A percentile compares a stretch with the other conserved stretches of the same genome.
Evolutionary conservation across 1,140 invertebrate genomes (phyloP).

Genomic region (Drosophila mauritiana): DNA sequence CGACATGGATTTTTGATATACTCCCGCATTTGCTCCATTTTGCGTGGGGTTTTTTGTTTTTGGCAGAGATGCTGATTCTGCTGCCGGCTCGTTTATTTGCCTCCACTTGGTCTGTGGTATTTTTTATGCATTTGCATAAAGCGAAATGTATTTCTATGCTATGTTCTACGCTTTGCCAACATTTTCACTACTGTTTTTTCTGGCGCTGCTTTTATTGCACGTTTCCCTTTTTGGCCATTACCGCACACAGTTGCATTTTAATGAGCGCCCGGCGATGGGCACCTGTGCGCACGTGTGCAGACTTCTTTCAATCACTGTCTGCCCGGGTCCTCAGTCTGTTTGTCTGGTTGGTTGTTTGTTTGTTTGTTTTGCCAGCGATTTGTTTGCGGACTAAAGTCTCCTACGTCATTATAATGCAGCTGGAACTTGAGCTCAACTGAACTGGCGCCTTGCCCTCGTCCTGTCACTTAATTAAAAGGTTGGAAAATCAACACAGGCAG

Average conservation of each 20-base stretch:
- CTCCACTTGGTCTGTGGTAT: constrained; percentile 45
- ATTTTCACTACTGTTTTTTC: constrained; percentile 15
- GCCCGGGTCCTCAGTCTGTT: constrained; percentile 16
- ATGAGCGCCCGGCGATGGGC: constrained; percentile 60
- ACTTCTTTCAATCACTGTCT: constrained; percentile 78
- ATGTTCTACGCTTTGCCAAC: constrained; percentile 19
- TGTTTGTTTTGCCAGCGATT: constrained; percentile 64
- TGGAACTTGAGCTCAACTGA: constrained; percentile 41
- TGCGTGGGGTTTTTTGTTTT: constrained; percentile 30
- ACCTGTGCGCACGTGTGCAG: constrained; percentile 70
- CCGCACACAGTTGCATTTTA: constrained; percentile 78
- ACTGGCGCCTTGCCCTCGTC: constrained; percentile 17
- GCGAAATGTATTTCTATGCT: constrained; percentile 75
- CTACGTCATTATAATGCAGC: constrained; percentile 48
- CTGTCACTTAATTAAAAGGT: constrained; percentile 82
- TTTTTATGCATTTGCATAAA: constrained; percentile 78
- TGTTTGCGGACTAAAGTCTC: constrained; percentile 68
- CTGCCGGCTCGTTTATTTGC: constrained; percentile 41
- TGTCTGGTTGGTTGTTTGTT: background rate
- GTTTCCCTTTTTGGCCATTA: constrained; percentile 69
- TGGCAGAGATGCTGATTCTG: background rate
- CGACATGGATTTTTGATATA: constrained; percentile 51
- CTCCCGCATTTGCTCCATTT: constrained; percentile 46
- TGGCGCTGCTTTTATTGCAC: constrained; percentile 65
- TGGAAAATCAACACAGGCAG: constrained; percentile 73